Percentiles rank a stretch among this genome's conserved stretches.
Conservation (phyloP, 2,113 vertebrate species). For the Coptodon rendalli region DNA sequence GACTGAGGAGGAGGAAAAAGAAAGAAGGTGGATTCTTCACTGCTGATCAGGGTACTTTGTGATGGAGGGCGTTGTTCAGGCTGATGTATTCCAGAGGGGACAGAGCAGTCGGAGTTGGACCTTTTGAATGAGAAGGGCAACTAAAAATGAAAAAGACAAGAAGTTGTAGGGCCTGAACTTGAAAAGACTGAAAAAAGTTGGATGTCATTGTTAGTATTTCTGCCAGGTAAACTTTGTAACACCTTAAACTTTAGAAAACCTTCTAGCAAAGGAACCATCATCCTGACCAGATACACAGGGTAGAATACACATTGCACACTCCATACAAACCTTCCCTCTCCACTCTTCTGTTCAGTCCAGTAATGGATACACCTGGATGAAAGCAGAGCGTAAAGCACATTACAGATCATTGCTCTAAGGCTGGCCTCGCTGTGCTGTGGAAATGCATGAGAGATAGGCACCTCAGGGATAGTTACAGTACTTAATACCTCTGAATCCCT, state of each 20-base stretch:
- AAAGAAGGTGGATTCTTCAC: constrained; percentile 71
- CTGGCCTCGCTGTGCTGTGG: neutral
- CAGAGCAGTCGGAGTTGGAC: neutral
- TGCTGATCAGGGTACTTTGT: constrained; percentile 78
- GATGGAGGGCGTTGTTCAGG: constrained; percentile 23
- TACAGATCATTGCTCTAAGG: neutral
- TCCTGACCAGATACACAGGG: neutral
- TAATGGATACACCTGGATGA: neutral
- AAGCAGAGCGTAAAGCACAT: neutral
- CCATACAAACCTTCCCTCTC: neutral
- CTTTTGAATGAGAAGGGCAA: neutral
- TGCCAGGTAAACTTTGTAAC: neutral
- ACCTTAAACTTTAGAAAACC: neutral
- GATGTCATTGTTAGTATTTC: neutral
- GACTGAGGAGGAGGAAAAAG: constrained; percentile 66
- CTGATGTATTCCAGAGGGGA: neutral
- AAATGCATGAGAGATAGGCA: neutral
- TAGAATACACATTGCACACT: neutral
- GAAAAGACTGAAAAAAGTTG: neutral
- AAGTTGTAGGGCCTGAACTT: neutral
- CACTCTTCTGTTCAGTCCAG: neutral
- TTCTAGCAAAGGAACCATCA: neutral
- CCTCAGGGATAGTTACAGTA: constrained; percentile 6
- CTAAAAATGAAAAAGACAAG: neutral
- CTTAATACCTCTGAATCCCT: neutral